Percentiles rank a stretch among this genome's conserved stretches.
Conservation (phyloP, 1,140 invertebrate species). For the Leptinotarsa lineolata region DNA sequence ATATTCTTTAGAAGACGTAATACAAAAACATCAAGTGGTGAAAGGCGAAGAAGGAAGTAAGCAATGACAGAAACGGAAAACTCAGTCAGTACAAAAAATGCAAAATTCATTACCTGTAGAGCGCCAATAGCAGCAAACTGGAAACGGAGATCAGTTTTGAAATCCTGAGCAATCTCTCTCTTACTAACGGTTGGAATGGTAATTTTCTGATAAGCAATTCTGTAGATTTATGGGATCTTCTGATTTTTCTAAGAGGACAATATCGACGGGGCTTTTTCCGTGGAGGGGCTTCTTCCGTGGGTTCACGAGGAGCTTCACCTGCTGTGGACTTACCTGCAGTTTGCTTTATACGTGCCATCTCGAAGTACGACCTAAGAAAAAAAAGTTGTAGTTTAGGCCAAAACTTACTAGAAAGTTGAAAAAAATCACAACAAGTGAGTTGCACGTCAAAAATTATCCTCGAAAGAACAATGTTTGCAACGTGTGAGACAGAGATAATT, state of each 20-base stretch:
- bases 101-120: slow-evolving; percentile 59
- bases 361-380: too few species aligned
- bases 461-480: too few species aligned
- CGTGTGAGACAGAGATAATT: too few species aligned
- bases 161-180: slow-evolving; percentile 85
- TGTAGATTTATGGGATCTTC: slow-evolving; percentile 78
- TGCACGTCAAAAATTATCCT: too few species aligned
- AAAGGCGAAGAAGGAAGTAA: background rate
- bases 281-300: slow-evolving; percentile 84
- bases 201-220: slow-evolving; percentile 85
- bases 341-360: too few species aligned
- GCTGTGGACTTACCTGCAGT: too few species aligned
- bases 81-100: background rate
- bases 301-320: slow-evolving; percentile 81
- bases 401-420: background rate
- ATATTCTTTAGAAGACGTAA: background rate
- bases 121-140: too few species aligned
- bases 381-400: slow-evolving; percentile 25
- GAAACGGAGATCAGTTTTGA: too few species aligned
- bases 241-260: slow-evolving; percentile 80
- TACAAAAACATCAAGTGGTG: background rate
- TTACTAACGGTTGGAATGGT: slow-evolving; percentile 85
- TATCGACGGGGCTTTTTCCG: slow-evolving; percentile 80
- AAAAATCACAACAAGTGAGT: too few species aligned
- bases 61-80: background rate